Base-by-base conservation (phyloP, 1,140 invertebrate species). In the Drosophila santomea region DNA sequence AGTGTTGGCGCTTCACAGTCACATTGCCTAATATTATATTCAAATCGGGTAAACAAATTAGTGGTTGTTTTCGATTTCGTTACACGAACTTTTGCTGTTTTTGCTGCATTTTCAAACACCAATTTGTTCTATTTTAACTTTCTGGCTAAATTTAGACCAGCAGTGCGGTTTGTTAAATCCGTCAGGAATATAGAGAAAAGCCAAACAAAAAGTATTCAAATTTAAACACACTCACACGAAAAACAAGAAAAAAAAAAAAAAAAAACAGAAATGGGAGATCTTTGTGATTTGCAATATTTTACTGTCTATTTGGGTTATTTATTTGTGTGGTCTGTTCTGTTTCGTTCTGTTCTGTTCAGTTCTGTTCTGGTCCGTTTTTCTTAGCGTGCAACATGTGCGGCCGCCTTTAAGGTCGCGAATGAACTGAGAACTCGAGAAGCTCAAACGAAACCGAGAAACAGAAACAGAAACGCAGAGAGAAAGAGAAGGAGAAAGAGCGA, bases 361-460 rank as follows among this genome's bases (percentile, higher is more conserved):
- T 32, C 32, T 32, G 32, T 8, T 32, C 32, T 32, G 32, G 7
- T 32, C 32, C 8, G 32, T 56, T 56, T 45, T 36, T 60, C 28
- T 63, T 43, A 23, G 63, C 50, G 62, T 35, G 55, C 72, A 62
- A 61, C 74, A 74, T 74, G 79, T 86, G 82, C 83, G 75, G 39
- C 52, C 71, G 83, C 83, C 72, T 64, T 81, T 79, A 76, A 74
- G 72, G 72, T 79, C 68, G 79, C 83, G 83, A 82, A 66, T 82
- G 57, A 88, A 82, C 82, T 67, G 64, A 67, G 59, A 67, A 63
- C 41, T 50, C 35, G 48, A 61, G 32, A 50, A 25, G 32, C 48
- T 15, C n/a, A 32, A 51, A 35, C 28, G 48, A 51, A 51, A 43
- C 17, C 17, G 28, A 50, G 60, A 51, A 47, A 81, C 78, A 50